Evolutionary conservation across 2,113 vertebrate species (phyloP).

Genomic region (Chaetodon trifascialis): DNA sequence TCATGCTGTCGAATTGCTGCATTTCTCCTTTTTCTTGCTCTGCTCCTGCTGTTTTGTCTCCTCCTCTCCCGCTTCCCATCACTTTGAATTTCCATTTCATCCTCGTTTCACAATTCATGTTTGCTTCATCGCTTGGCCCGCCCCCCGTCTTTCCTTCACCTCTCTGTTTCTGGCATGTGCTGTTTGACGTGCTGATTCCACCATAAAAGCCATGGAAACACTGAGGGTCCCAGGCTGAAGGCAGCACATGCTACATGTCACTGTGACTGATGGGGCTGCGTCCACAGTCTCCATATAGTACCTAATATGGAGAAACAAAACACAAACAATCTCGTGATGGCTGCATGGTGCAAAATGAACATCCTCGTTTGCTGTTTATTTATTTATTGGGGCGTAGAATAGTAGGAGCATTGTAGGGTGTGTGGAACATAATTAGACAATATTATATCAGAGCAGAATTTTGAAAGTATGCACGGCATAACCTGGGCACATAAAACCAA

Average conservation of each 20-base stretch:
- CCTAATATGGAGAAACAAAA: slow-evolving; percentile 11
- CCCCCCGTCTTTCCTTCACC: background rate
- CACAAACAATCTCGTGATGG: background rate
- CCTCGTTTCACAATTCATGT: slow-evolving; percentile 14
- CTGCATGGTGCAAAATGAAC: background rate
- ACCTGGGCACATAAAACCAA: background rate
- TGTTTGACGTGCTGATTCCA: slow-evolving; percentile 33
- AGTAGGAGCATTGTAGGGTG: background rate
- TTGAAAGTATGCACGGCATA: background rate
- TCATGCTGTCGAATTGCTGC: background rate
- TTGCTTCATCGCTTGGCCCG: background rate
- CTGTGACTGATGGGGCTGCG: slow-evolving; percentile 10
- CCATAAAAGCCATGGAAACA: slow-evolving; percentile 58
- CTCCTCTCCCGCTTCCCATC: slow-evolving; percentile 22
- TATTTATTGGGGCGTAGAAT: background rate
- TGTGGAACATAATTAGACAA: too few relatives aligned
- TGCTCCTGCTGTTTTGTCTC: background rate
- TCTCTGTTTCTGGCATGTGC: background rate
- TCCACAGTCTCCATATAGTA: background rate
- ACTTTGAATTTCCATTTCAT: slow-evolving; percentile 27
- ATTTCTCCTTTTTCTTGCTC: background rate
- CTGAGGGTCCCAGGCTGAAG: background rate
- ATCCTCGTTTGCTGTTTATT: background rate
- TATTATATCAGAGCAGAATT: background rate
- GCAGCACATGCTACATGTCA: slow-evolving; percentile 38